These are phyloP conservation scores for Rhabdophis nuchalis DNA, from an alignment of 2,797 vertebrate species.

Conservation along the genomic window DNA sequence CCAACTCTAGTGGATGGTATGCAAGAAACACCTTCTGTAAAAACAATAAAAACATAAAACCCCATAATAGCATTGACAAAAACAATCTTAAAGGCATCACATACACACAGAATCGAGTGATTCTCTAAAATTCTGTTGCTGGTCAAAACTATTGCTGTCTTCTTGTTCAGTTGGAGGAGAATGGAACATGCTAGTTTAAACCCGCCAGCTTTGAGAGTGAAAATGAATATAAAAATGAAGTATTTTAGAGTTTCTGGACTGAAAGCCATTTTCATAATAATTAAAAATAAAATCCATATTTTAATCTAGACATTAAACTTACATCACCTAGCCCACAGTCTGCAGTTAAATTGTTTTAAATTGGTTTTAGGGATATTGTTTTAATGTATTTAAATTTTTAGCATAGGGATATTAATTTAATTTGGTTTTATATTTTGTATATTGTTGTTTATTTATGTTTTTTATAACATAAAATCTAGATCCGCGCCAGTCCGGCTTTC, in stretches of 20 bases:
- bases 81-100: neutral
- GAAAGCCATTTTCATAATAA: neutral
- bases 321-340: too few relatives aligned
- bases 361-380: too few relatives aligned
- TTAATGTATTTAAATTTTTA: too few relatives aligned
- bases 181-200: neutral
- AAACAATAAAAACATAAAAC: neutral
- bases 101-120: neutral
- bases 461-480: too few relatives aligned
- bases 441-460: too few relatives aligned
- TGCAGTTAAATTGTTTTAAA: too few relatives aligned
- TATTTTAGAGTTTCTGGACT: neutral
- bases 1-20: neutral
- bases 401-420: too few relatives aligned
- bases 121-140: neutral
- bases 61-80: neutral
- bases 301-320: too few relatives aligned
- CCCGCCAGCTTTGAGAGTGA: neutral
- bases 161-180: neutral
- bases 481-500: too few relatives aligned
- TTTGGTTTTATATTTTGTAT: too few relatives aligned
- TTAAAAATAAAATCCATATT: neutral
- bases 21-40: neutral
- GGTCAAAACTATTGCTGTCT: neutral
- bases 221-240: neutral